Evolutionary conservation across 2,797 vertebrate species (phyloP).

Genomic region (Typhlichthys subterraneus): DNA sequence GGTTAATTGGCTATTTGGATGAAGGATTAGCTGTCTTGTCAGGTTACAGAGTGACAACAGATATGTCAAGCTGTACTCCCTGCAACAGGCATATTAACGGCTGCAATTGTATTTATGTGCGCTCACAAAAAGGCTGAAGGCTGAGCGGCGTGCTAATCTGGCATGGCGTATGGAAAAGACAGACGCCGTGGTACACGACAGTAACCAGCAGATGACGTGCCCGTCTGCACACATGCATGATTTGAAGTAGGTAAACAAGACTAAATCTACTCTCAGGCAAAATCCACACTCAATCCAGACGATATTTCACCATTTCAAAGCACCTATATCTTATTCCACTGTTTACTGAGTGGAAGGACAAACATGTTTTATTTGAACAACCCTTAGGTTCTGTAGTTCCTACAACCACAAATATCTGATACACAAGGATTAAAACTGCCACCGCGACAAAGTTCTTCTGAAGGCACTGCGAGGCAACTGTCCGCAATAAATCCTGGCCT

Average conservation of each 20-base stretch:
- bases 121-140: constrained; percentile 34
- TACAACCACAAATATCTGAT: constrained; percentile 27
- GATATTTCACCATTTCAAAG: constrained; percentile 13
- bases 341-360: constrained; percentile 40
- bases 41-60: constrained; percentile 22
- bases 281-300: constrained; percentile 5
- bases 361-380: constrained; percentile 21
- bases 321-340: constrained; percentile 39
- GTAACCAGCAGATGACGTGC: constrained; percentile 52
- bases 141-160: constrained; percentile 35
- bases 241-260: no score
- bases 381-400: not conserved
- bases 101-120: constrained; percentile 27
- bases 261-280: constrained; percentile 1
- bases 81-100: constrained; percentile 20
- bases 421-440: constrained; percentile 55
- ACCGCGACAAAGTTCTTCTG: constrained; percentile 57
- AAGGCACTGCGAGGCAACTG: constrained; percentile 51
- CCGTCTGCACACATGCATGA: not conserved
- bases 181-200: constrained; percentile 17
- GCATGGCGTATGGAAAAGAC: constrained; percentile 50
- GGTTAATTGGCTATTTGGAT: constrained; percentile 1
- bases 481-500: constrained; percentile 52
- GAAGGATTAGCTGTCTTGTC: constrained; percentile 12
- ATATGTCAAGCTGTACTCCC: constrained; percentile 8